Evolutionary conservation across 2,113 vertebrate genomes (phyloP), one percentile per base, ranked within the genome.

Genomic region (Eclectus roratus): DNA sequence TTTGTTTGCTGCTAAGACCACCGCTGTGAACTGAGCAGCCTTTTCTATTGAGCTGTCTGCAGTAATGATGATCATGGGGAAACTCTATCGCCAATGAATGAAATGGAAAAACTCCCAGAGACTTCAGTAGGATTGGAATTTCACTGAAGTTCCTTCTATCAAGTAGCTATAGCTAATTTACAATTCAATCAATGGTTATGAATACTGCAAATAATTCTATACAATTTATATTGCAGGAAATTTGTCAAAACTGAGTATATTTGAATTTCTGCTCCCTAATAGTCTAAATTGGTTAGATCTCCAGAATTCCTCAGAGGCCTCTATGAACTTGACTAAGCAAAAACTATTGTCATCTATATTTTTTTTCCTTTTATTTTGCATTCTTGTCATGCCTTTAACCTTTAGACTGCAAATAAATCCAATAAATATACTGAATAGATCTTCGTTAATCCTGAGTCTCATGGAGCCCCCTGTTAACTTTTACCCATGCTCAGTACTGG

Each of bases 1-100:
- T 92, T 94, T 96, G 65, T 84, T 95, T 85, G 77, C 91, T 81
- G 64, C 85, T 94, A 65, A 68, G 92, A 86, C 92, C 88, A 95
- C 91, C 6, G 7, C 85, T 96, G 93, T 91, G 93, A 96, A 46
- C 55, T 49, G 83, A 93, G 83, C 83, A 92, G 88, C 77, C 72
- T 85, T 84, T 94, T 43, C 85, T 88, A 92, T 91, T 69, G 86
- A 96, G 93, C 88, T 96, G 90, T 93, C 96, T 88, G 39, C 85
- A 79, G 82, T 86, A 91, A 96, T 91, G 85, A 96, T 63, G 85
- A 91, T 96, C 88, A 50, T 44, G 70, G 49, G 69, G 85, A 93
- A 96, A 85, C 78, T 44, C 52, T 28, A n/a, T 79, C 73, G 77
- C 73, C 65, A 70, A 2, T 85, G 73, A 94, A 95, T 92, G 88